phyloP scores from a whole-genome alignment of 1,140 invertebrate genomes.

The Drosophila chauvacae region DNA sequence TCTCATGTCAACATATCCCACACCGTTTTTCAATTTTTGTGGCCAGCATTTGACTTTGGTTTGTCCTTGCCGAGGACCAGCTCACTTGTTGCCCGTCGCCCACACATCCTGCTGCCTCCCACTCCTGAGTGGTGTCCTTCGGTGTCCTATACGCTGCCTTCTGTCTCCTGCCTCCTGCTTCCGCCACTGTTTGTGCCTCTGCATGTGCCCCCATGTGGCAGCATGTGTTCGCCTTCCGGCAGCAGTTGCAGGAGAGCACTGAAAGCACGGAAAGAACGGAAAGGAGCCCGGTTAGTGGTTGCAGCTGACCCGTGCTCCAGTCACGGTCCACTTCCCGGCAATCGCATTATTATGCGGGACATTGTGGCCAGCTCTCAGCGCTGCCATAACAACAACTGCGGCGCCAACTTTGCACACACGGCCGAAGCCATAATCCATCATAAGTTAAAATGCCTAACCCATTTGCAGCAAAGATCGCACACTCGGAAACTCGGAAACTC shows the following conservation, averaged over 20 bases:
- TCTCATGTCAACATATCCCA: conserved; percentile 75
- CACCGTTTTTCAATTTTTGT: conserved; percentile 67
- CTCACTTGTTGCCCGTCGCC: conserved; percentile 63
- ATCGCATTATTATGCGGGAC: conserved; percentile 72
- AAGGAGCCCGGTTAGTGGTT: conserved; percentile 22
- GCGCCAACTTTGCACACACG: conserved; percentile 39
- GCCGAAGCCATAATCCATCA: conserved; percentile 72
- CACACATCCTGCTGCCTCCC: conserved; percentile 7
- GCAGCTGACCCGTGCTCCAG: conserved; percentile 42
- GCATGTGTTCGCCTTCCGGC: conserved; percentile 72
- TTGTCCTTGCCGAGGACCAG: conserved; percentile 47
- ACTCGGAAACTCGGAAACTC: not conserved
- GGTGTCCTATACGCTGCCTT: conserved; percentile 1
- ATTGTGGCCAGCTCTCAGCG: conserved; percentile 61
- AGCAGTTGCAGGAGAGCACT: conserved; percentile 28
- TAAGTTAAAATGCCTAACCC: conserved; percentile 67
- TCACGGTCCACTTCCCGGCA: conserved; percentile 53
- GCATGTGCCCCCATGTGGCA: conserved; percentile 21
- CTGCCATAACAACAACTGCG: conserved; percentile 28
- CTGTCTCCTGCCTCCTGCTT: conserved; percentile 7
- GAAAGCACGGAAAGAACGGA: conserved; percentile 17
- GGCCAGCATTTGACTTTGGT: conserved; percentile 69
- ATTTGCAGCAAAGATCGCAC: conserved; percentile 52
- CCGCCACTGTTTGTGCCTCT: not conserved
- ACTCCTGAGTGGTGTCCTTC: conserved; percentile 10